Evolutionary conservation across 2,797 vertebrate species (phyloP).

Genomic region (Aplochiton taeniatus): DNA sequence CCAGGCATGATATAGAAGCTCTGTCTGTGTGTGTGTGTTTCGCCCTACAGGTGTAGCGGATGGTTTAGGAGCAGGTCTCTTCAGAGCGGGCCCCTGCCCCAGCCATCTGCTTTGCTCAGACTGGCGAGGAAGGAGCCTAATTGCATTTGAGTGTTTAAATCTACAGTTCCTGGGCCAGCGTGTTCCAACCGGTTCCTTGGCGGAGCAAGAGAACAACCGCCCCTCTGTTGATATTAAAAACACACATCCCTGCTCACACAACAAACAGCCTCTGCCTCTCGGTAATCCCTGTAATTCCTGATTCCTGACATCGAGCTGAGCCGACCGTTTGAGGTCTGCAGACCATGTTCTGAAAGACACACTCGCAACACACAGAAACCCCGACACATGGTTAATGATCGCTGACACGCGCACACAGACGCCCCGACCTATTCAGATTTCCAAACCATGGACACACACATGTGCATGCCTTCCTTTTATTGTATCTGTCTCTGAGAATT

Average conservation of each 20-base stretch:
- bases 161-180: constrained; percentile 6
- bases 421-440: no score
- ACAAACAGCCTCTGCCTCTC: constrained; percentile 43
- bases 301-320: constrained; percentile 47
- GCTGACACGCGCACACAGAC: not conserved
- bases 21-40: not conserved
- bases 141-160: constrained; percentile 24
- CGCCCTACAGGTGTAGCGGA: constrained; percentile 20
- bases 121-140: constrained; percentile 36
- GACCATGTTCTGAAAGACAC: constrained; percentile 19
- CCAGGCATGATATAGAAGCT: not conserved
- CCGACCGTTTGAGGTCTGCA: constrained; percentile 11
- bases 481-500: not conserved
- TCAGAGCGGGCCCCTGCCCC: constrained; percentile 16
- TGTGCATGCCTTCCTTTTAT: constrained; percentile 13
- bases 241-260: constrained; percentile 52
- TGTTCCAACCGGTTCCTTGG: constrained; percentile 32
- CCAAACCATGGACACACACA: constrained; percentile 14
- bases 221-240: constrained; percentile 63
- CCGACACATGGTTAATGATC: not conserved
- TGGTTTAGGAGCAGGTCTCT: constrained; percentile 10
- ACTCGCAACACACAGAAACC: not conserved
- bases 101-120: constrained; percentile 43
- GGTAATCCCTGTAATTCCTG: constrained; percentile 46
- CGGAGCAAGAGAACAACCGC: constrained; percentile 23